Percentiles rank a stretch among this genome's conserved stretches.
Evolutionary conservation across 1,140 invertebrate genomes (phyloP).

Genomic region (Drosophila simulans): DNA sequence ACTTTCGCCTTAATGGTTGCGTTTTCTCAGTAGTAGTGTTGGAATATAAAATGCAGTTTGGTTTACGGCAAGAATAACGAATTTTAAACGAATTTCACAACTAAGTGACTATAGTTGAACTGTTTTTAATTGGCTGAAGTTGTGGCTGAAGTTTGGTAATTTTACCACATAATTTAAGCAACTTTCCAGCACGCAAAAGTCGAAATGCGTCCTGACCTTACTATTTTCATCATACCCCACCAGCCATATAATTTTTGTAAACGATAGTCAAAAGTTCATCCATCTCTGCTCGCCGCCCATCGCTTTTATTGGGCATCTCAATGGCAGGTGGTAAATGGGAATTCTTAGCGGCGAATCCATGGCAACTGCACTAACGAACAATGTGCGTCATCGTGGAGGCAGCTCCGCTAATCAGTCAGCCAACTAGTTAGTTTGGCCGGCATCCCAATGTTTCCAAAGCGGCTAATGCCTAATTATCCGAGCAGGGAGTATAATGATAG

Average conservation of each 20-base stretch:
- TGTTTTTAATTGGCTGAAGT: not conserved
- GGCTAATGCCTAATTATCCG: slow-evolving; percentile 21
- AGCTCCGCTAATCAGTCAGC: slow-evolving; percentile 20
- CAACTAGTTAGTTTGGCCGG: not conserved
- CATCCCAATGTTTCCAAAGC: slow-evolving; percentile 9
- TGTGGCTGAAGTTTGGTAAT: not conserved
- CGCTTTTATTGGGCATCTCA: not conserved
- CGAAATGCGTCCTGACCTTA: not conserved
- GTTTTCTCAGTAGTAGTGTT: too few relatives aligned
- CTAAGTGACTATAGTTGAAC: not conserved
- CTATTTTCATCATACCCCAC: not conserved
- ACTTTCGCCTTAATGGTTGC: too few relatives aligned
- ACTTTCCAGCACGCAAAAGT: not conserved
- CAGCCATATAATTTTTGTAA: not conserved
- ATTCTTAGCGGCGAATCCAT: slow-evolving; percentile 5
- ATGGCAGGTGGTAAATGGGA: slow-evolving; percentile 4
- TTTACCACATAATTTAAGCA: too few relatives aligned
- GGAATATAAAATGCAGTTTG: too few relatives aligned
- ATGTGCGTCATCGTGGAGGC: slow-evolving; percentile 4
- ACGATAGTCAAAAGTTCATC: not conserved
- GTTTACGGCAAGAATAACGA: too few relatives aligned
- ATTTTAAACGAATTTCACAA: not conserved
- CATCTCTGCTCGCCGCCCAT: not conserved
- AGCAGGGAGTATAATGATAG: not conserved
- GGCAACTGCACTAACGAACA: slow-evolving; percentile 24